phyloP scores from a whole-genome alignment of 2,797 vertebrate species.

The Trematomus bernacchii region DNA sequence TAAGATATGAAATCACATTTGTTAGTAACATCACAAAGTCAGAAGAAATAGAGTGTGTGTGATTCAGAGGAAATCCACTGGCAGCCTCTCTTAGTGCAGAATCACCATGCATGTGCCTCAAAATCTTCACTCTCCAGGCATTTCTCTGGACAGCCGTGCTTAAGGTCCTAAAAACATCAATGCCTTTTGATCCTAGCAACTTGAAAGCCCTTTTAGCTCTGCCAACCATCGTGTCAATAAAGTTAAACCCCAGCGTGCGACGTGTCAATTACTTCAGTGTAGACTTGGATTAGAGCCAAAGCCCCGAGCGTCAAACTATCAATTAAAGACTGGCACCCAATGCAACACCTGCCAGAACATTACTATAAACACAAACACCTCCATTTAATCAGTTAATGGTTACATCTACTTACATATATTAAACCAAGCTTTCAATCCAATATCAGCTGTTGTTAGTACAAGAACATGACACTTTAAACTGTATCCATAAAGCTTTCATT shows the following conservation, averaged over 20 bases:
- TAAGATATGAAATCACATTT: not conserved
- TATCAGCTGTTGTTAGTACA: too few relatives aligned
- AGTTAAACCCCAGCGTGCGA: slow-evolving; percentile 65
- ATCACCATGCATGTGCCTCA: not conserved
- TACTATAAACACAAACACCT: slow-evolving; percentile 53
- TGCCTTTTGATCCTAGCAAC: slow-evolving; percentile 48
- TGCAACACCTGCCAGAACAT: slow-evolving; percentile 42
- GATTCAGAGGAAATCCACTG: slow-evolving; percentile 3
- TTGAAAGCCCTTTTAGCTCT: slow-evolving; percentile 47
- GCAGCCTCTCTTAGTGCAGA: slow-evolving; percentile 2
- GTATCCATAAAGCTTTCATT: too few relatives aligned
- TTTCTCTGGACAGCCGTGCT: slow-evolving; percentile 27
- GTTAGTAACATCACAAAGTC: not conserved
- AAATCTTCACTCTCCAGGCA: slow-evolving; percentile 34
- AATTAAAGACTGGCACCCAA: slow-evolving; percentile 61
- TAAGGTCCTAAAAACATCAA: slow-evolving; percentile 32
- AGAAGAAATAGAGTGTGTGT: not conserved
- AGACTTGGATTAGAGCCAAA: slow-evolving; percentile 51
- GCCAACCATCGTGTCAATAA: slow-evolving; percentile 68
- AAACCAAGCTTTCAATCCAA: too few relatives aligned
- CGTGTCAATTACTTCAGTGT: slow-evolving; percentile 65
- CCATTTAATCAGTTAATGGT: slow-evolving; percentile 49
- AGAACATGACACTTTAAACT: too few relatives aligned
- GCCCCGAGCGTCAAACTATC: slow-evolving; percentile 54
- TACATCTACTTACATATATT: not conserved